Evolutionary conservation across 2,797 vertebrate genomes (phyloP).

Genomic region (Gallirallus australis): DNA sequence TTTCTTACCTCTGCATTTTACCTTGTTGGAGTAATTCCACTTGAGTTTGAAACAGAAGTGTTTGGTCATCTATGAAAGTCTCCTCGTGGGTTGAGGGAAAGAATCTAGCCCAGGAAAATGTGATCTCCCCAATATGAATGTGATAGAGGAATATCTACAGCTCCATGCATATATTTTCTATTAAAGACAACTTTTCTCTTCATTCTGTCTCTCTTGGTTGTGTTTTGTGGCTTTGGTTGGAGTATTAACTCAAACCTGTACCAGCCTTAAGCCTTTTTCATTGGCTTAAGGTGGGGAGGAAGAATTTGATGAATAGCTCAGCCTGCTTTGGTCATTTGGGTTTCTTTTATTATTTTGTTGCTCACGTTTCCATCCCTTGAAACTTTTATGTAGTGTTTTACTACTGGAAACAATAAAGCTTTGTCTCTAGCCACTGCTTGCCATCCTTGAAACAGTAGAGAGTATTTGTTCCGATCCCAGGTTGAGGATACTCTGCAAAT

Average conservation of each 20-base stretch:
- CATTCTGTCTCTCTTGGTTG: not conserved
- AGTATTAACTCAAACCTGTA: not conserved
- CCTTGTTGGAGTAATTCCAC: not conserved
- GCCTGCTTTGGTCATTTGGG: not conserved
- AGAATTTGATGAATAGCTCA: not conserved
- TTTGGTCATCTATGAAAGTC: not conserved
- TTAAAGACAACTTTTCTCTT: not conserved
- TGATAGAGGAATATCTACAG: not conserved
- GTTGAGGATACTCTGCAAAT: not conserved
- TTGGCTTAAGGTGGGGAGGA: not conserved
- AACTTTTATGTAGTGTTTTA: conserved; percentile 15
- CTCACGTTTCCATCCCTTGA: not conserved
- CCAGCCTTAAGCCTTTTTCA: not conserved
- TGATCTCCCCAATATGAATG: not conserved
- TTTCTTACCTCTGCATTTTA: not conserved
- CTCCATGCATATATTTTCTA: not conserved
- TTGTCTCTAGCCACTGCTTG: not conserved
- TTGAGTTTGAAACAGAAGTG: not conserved
- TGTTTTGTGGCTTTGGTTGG: not conserved
- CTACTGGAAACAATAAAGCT: conserved; percentile 59
- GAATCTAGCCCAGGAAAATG: not conserved
- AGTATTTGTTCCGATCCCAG: not conserved
- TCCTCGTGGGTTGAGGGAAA: not conserved
- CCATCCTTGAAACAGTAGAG: not conserved
- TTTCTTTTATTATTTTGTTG: not conserved